Evolutionary conservation across 2,113 vertebrate genomes (phyloP).

Genomic region (Microcebus tavaratra): DNA sequence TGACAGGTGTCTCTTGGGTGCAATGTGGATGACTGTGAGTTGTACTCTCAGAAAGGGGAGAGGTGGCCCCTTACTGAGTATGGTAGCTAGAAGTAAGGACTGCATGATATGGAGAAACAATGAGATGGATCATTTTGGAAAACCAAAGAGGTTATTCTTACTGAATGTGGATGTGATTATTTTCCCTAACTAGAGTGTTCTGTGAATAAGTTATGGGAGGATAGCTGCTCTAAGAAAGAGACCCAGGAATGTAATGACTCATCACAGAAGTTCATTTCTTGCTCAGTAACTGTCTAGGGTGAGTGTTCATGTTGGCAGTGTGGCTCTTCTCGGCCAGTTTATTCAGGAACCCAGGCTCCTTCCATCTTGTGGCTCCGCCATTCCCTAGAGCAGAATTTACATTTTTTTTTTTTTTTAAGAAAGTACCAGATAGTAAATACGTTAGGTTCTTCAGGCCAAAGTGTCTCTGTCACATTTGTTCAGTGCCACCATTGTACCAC

Average conservation of each 20-base stretch:
- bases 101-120: background rate
- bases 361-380: background rate
- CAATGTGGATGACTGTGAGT: accelerated
- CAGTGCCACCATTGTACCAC: background rate
- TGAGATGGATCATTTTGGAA: background rate
- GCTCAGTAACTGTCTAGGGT: background rate
- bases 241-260: background rate
- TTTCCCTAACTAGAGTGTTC: background rate
- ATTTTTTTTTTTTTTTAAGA: background rate
- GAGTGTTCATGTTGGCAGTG: background rate
- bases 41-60: background rate
- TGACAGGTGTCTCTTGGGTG: background rate
- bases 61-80: background rate
- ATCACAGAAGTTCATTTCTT: background rate
- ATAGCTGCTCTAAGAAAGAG: background rate
- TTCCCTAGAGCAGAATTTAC: background rate
- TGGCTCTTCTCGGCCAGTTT: background rate
- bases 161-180: background rate
- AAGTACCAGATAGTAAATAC: background rate
- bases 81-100: background rate
- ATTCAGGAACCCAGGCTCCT: background rate
- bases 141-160: background rate
- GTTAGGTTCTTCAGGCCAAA: background rate
- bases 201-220: background rate
- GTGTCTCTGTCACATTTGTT: background rate